phyloP scores from a whole-genome alignment of 2,113 vertebrate species.

The Silurus asotus region DNA sequence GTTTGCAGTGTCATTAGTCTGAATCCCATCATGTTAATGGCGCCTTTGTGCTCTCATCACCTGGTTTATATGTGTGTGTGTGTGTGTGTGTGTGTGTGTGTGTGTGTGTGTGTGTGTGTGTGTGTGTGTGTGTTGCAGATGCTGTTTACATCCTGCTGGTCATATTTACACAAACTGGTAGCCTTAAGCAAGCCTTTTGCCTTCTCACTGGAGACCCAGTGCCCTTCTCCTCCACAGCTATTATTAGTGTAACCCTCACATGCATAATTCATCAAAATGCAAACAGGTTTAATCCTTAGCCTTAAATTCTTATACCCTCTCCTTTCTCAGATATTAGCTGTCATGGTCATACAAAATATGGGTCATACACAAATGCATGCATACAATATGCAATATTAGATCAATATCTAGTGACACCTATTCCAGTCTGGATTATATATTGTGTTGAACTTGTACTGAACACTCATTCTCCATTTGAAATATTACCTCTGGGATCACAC shows the following conservation, averaged over 20 bases:
- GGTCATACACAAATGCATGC: neutral
- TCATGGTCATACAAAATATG: constrained; percentile 17
- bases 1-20: constrained; percentile 51
- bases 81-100: constrained; percentile 21
- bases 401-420: constrained; percentile 4
- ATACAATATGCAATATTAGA: neutral
- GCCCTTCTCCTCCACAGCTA: constrained; percentile 59
- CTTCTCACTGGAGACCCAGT: constrained; percentile 47
- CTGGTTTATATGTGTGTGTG: constrained; percentile 22
- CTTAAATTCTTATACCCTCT: constrained; percentile 38
- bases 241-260: constrained; percentile 72
- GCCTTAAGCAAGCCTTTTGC: constrained; percentile 57
- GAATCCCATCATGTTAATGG: constrained; percentile 49
- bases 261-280: constrained; percentile 67
- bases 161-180: constrained; percentile 86
- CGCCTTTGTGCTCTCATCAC: constrained; percentile 44
- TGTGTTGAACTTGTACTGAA: neutral
- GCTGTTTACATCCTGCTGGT: constrained; percentile 82
- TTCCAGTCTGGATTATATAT: neutral
- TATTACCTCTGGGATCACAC: neutral
- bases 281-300: constrained; percentile 45
- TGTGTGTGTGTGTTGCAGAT: constrained; percentile 61
- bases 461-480: neutral
- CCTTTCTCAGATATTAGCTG: constrained; percentile 12
- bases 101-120: constrained; percentile 65